phyloP scores from a whole-genome alignment of 2,113 vertebrate genomes.

The Neotoma lepida region DNA sequence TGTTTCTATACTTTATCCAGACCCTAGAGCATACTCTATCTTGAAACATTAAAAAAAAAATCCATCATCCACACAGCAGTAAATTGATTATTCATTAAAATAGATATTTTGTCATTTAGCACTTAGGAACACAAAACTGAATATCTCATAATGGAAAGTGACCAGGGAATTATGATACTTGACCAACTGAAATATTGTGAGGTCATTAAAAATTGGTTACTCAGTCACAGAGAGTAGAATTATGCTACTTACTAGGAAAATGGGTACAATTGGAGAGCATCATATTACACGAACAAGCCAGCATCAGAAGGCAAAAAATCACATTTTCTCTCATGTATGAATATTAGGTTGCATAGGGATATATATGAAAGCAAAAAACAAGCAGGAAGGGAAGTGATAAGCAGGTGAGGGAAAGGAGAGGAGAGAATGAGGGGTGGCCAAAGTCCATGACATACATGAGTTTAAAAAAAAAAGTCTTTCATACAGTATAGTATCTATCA shows the following conservation, averaged over 20 bases:
- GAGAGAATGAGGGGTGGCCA: too few species aligned
- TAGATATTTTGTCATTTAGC: neutral
- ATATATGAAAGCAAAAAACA: neutral
- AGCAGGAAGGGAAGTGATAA: neutral
- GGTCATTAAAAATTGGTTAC: neutral
- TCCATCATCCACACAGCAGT: neutral
- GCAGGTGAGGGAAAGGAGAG: neutral
- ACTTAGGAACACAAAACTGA: neutral
- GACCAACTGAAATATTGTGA: slow-evolving; percentile 8
- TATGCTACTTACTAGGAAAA: too few species aligned
- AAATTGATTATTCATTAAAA: neutral
- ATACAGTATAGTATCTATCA: neutral
- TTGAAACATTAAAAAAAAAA: neutral
- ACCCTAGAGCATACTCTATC: neutral
- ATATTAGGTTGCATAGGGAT: neutral
- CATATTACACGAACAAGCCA: neutral
- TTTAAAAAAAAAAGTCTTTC: neutral
- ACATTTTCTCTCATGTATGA: neutral
- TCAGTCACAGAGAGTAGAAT: neutral
- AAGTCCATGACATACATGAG: neutral
- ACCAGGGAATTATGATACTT: neutral
- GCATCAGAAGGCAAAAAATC: neutral
- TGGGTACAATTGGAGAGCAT: neutral
- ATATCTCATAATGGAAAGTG: neutral
- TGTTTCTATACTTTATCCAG: neutral